Base-by-base conservation (phyloP, 1,140 invertebrate genomes). In the Vanessa atalanta region DNA sequence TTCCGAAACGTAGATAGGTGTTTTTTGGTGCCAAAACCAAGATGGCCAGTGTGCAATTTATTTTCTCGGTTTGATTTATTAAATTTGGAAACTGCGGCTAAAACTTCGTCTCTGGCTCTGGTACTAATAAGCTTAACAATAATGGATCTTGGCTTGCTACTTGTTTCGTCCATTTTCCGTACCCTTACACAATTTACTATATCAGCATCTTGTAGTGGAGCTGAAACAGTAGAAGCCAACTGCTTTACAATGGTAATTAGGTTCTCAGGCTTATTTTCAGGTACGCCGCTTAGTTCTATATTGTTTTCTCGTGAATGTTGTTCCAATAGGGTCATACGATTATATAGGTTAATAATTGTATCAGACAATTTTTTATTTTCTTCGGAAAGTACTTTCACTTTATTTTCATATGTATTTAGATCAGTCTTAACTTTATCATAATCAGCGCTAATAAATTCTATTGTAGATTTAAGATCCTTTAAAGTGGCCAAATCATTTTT, bases 21-120 rank as follows among this genome's bases (percentile, higher is more conserved):
- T 65, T 31, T 65, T 11, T 65, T 47, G 3, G 16, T 14, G 16
- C 11, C 63, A n/a, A 65, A 23, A 23, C 63, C 63, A 6, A 65
- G 26, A 48, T 65, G 63, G 3, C 31, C 31, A 43, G 43, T 47
- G 37, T 65, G 31, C 11, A 65, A 48, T 31, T 65, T 65, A 47
- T 65, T 20, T 9, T 65, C 12, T 11, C 2, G 6, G 63, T 65
- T 61, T 3, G 20, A 26, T 26, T 61, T 61, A 15, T 61, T 61
- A 9, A 61, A 61, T 12, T 61, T 23, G 2, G 20, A 26, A 26
- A 61, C 57, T 7, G 57, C 12, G 9, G 9, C 26, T 26, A 31
- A 31, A 2, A 31, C 26, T 5, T 31, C 26, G 26, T 31, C 26
- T 31, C 26, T 31, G 26, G 26, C 26, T 31, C 26, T 31, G 26